Conservation (phyloP, 1,140 invertebrate genomes). For the Saccostrea cuccullata region DNA sequence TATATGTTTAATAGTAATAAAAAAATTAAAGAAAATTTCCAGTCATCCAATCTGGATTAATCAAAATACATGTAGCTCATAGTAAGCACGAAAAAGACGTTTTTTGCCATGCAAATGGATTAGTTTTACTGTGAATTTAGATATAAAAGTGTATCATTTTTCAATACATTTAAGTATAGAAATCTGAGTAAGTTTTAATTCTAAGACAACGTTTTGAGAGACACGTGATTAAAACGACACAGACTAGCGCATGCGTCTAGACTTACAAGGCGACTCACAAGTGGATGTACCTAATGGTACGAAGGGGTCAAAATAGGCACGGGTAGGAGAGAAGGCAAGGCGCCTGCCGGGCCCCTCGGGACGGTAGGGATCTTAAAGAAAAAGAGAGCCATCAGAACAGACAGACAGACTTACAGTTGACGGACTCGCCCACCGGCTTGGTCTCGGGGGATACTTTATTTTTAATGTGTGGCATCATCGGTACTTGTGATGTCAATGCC, state of each 20-base stretch:
- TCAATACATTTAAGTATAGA: background rate
- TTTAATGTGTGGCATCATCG: conserved; percentile 55
- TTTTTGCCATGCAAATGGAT: background rate
- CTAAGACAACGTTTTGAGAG: background rate
- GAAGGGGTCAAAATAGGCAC: conserved; percentile 21
- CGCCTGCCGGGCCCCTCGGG: background rate
- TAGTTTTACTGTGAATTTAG: background rate
- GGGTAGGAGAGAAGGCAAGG: background rate
- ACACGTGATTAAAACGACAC: background rate
- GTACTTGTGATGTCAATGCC: conserved; percentile 53
- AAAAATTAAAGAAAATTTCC: no score
- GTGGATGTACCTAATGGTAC: background rate
- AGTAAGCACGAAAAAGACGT: no score
- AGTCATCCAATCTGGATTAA: no score
- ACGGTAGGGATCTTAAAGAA: background rate
- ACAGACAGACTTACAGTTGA: background rate
- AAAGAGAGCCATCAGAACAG: background rate
- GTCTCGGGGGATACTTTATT: conserved; percentile 38
- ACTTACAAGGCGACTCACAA: background rate
- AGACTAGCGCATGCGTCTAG: background rate
- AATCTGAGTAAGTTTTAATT: background rate
- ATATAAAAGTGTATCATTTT: background rate
- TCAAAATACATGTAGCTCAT: no score
- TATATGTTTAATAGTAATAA: no score
- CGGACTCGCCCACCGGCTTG: background rate